A percentile compares a stretch with the other conserved stretches of the same genome.
Evolutionary conservation across 2,113 vertebrate genomes (phyloP).

Genomic region (Ctenodactylus gundi): DNA sequence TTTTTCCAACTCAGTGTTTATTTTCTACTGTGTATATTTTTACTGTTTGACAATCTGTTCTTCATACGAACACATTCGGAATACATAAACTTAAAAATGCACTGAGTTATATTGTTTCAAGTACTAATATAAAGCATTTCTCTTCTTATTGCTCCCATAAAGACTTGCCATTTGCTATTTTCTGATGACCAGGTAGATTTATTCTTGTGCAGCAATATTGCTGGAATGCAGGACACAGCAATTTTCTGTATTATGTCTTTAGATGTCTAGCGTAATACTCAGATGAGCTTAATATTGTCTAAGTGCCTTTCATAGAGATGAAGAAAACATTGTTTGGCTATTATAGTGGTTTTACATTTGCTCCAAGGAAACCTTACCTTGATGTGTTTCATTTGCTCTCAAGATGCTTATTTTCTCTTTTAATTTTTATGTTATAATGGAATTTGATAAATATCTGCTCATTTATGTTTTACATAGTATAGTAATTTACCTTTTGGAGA

Average conservation of each 20-base stretch:
- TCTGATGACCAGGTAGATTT: constrained; percentile 36
- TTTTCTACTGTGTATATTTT: constrained; percentile 5
- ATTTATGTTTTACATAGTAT: background rate
- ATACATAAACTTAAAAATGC: constrained; percentile 25
- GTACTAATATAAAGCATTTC: constrained; percentile 44
- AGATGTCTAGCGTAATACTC: constrained; percentile 22
- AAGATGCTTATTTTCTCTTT: constrained; percentile 43
- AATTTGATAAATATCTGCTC: background rate
- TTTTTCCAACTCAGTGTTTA: background rate
- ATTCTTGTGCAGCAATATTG: constrained; percentile 42
- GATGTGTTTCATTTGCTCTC: constrained; percentile 4
- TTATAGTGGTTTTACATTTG: constrained; percentile 5
- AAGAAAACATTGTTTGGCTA: background rate
- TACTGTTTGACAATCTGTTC: constrained; percentile 40
- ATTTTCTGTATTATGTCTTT: constrained; percentile 43
- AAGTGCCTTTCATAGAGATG: constrained; percentile 50
- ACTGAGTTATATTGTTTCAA: constrained; percentile 27
- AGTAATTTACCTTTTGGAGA: background rate
- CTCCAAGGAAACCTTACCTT: background rate
- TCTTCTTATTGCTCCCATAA: constrained; percentile 9
- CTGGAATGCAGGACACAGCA: background rate
- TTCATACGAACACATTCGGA: constrained; percentile 38
- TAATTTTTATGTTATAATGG: constrained; percentile 9
- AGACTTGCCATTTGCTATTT: constrained; percentile 54
- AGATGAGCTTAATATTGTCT: constrained; percentile 38